Base-by-base conservation (phyloP, 2,888 invertebrate species). In the Sepioteuthis lessoniana region DNA sequence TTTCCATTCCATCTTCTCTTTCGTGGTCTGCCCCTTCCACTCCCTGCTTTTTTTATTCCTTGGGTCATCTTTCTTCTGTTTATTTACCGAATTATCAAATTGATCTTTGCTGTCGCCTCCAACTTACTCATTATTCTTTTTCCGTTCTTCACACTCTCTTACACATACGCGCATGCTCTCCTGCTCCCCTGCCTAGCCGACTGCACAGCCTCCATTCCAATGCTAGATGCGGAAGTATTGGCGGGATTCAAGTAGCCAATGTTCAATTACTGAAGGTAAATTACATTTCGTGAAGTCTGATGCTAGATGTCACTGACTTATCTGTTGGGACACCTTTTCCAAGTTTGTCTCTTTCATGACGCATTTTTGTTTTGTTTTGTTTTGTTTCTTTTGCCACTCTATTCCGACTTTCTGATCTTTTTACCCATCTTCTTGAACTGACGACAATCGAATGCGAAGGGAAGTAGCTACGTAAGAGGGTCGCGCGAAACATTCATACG, bases 261-360 rank as follows among this genome's bases (percentile, higher is more conserved):
- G 76, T 76, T 76, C 76, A 76, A 76, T 76, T 76, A 76, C 76
- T 35, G 76, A 3, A 76, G 76, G 76, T n/a, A 76, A 76, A 76
- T 76, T 76, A 76, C 76, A 76, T 76, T 76, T 76, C 76, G 76
- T 76, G n/a, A 76, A 76, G 76, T 76, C 76, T 76, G 76, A 76
- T 76, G 76, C 76, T 13, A 76, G n/a, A 76, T 76, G 76, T 76
- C 76, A 76, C 76, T 16, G n/a, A 76, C n/a, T 76, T 76, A 76
- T 76, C 76, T 76, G 19, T 35, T 76, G 76, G 76, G 76, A 76
- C 76, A 35, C 76, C n/a, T 35, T 35, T n/a, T 76, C n/a, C n/a
- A n/a, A n/a, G n/a, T 76, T 76, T 13, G 76, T 35, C 16, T 76
- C 76, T 76, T 76, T 4, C 76, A 76, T 16, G 76, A 76, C n/a